These are phyloP conservation scores for Rhinella marina DNA, from an alignment of 2,797 vertebrate genomes.

Conservation along the genomic window DNA sequence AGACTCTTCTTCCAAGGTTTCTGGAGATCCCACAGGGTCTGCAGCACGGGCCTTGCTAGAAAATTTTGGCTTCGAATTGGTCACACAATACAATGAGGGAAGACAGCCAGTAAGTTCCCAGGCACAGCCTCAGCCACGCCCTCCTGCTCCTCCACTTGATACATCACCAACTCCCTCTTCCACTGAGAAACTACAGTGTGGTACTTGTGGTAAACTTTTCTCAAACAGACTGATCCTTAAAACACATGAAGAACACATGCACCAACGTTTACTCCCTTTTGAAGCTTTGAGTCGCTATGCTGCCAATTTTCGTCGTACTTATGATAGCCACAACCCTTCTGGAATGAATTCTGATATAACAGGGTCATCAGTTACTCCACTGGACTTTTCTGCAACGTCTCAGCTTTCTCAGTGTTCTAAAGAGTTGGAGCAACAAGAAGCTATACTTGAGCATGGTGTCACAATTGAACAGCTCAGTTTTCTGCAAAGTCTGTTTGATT, in stretches of 20 bases:
- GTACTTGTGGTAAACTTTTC: slow-evolving; percentile 74
- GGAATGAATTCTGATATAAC: background rate
- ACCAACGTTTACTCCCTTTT: slow-evolving; percentile 73
- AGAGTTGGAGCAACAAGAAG: slow-evolving; percentile 59
- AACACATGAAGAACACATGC: slow-evolving; percentile 73
- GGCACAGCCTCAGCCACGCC: slow-evolving; percentile 62
- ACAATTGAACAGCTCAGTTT: slow-evolving; percentile 60
- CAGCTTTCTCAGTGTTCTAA: slow-evolving; percentile 33
- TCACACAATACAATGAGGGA: slow-evolving; percentile 75
- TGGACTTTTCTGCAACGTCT: slow-evolving; percentile 60
- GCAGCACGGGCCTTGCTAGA: slow-evolving; percentile 73
- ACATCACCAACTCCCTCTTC: slow-evolving; percentile 29
- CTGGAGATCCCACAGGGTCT: slow-evolving; percentile 67
- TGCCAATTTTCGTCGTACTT: slow-evolving; percentile 73
- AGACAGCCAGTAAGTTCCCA: slow-evolving; percentile 66
- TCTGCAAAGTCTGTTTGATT: slow-evolving; percentile 42
- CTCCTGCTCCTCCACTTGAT: slow-evolving; percentile 62
- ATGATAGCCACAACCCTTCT: slow-evolving; percentile 71
- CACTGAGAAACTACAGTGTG: slow-evolving; percentile 71
- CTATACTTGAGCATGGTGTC: slow-evolving; percentile 35
- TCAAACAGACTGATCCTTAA: slow-evolving; percentile 76
- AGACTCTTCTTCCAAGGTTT: slow-evolving; percentile 43
- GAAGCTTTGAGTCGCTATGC: slow-evolving; percentile 73
- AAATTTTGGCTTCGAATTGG: slow-evolving; percentile 75
- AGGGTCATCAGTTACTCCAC: slow-evolving; percentile 53